Evolutionary conservation across 2,797 vertebrate genomes (phyloP).

Genomic region (Epinephelus malabaricus): DNA sequence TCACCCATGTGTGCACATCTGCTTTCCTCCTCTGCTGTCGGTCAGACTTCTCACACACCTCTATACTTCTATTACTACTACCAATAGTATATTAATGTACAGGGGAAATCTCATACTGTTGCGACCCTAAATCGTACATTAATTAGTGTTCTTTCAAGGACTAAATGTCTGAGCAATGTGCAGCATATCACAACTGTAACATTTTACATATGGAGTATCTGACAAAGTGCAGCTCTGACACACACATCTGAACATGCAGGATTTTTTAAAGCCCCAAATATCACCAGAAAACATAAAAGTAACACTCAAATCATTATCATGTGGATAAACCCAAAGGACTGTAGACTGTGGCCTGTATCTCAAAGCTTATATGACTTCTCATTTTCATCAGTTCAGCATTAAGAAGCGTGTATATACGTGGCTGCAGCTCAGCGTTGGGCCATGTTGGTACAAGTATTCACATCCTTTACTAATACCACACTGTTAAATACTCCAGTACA

Average conservation of each 20-base stretch:
- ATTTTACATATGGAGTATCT: neutral
- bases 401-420: too few relatives aligned
- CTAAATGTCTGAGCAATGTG: neutral
- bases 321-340: neutral
- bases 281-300: neutral
- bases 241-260: neutral
- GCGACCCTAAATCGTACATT: too few relatives aligned
- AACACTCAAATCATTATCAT: neutral
- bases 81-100: too few relatives aligned
- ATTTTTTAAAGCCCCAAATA: neutral
- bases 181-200: neutral
- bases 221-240: neutral
- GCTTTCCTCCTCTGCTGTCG: too few relatives aligned
- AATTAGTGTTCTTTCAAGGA: too few relatives aligned
- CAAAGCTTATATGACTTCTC: too few relatives aligned
- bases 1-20: too few relatives aligned
- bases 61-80: too few relatives aligned
- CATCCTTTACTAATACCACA: neutral
- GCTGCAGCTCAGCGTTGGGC: neutral
- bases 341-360: too few relatives aligned
- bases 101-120: too few relatives aligned
- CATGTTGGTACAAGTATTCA: neutral
- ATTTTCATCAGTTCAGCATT: too few relatives aligned
- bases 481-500: neutral
- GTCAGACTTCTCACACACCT: too few relatives aligned